Evolutionary conservation across 2,113 vertebrate species (phyloP).

Genomic region (Alouatta palliata): DNA sequence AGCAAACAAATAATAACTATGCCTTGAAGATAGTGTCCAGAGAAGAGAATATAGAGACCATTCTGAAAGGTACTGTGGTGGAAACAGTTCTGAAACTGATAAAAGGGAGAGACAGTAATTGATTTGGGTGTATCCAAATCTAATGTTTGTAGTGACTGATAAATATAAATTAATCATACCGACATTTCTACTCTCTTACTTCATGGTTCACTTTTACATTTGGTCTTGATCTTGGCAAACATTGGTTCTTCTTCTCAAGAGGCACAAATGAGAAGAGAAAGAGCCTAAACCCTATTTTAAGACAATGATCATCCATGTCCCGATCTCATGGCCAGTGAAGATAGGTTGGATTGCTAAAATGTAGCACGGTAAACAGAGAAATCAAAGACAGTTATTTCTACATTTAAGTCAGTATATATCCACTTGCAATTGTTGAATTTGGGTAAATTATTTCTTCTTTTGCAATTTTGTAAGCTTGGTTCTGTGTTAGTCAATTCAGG

Average conservation of each 20-base stretch:
- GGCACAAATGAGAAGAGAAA: neutral
- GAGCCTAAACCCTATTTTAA: neutral
- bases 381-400: neutral
- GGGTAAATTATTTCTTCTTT: neutral
- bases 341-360: neutral
- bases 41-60: fast-evolving
- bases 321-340: neutral
- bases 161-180: too few relatives aligned
- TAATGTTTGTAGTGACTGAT: neutral
- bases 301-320: neutral
- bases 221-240: neutral
- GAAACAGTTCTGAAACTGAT: neutral
- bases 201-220: neutral
- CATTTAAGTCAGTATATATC: neutral
- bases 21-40: too few relatives aligned
- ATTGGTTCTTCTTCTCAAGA: neutral
- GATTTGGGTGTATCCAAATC: neutral
- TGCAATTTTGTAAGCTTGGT: neutral
- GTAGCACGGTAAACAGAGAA: neutral
- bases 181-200: neutral
- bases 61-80: neutral
- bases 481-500: neutral
- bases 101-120: neutral
- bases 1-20: neutral
- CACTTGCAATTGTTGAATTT: too few relatives aligned